phyloP scores from a whole-genome alignment of 2,888 invertebrate genomes.

The Melanostoma scalare region DNA sequence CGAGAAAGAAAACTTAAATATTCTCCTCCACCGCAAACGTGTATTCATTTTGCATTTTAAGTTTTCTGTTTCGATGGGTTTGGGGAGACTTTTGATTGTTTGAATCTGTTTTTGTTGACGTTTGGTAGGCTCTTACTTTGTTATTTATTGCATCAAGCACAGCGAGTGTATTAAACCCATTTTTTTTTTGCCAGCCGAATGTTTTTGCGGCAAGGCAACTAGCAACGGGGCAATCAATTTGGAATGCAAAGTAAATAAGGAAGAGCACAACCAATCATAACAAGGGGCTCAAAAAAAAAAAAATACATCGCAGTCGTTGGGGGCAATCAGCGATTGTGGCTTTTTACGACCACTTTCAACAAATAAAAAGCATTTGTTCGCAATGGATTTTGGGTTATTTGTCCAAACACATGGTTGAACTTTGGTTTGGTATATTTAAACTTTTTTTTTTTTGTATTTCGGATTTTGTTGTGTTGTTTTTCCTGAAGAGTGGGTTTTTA shows the following conservation, averaged over 20 bases:
- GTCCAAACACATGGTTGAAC: conserved; percentile 50
- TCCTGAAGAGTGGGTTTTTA: conserved; percentile 51
- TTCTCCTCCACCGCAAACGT: conserved; percentile 40
- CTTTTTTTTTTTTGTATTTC: conserved; percentile 2
- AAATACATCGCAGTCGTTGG: background rate
- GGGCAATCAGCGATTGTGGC: conserved; percentile 35
- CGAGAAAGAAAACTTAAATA: conserved; percentile 44
- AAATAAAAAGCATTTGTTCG: conserved; percentile 23
- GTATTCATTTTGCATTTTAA: conserved; percentile 56
- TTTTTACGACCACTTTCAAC: conserved; percentile 41
- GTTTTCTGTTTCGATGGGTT: conserved; percentile 35
- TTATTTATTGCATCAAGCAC: conserved; percentile 44
- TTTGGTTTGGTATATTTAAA: conserved; percentile 47
- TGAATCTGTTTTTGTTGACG: conserved; percentile 32
- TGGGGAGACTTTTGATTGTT: conserved; percentile 31
- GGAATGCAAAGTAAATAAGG: conserved; percentile 71
- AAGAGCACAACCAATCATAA: conserved; percentile 51
- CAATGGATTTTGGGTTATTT: conserved; percentile 39
- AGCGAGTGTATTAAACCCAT: conserved; percentile 65
- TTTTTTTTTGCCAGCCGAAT: conserved; percentile 1
- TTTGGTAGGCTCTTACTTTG: conserved; percentile 43
- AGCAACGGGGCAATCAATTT: conserved; percentile 54
- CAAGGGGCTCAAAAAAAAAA: conserved; percentile 2
- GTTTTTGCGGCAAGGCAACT: conserved; percentile 45
- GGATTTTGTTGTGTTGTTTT: conserved; percentile 14